Evolutionary conservation across 2,888 invertebrate species (phyloP).

Genomic region (Mesoligia furuncula): DNA sequence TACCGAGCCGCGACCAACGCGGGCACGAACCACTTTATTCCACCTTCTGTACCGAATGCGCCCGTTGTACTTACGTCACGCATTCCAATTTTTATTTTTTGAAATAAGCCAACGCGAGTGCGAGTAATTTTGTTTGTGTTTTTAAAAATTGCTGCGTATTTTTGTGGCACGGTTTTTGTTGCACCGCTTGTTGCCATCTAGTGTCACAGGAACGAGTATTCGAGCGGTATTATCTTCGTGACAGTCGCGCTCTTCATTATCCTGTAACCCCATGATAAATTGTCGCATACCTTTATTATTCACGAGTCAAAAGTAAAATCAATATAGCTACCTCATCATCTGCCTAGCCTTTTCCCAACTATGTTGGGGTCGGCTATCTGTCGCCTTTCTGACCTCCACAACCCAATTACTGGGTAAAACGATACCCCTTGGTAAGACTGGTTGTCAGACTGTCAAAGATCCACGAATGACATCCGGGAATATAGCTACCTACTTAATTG

Average conservation of each 20-base stretch:
- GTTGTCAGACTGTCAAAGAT: no score
- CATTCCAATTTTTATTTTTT: constrained; percentile 68
- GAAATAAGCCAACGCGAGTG: constrained; percentile 64
- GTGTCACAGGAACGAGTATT: constrained; percentile 51
- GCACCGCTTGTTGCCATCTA: constrained; percentile 60
- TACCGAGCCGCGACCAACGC: constrained; percentile 79
- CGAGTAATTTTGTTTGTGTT: constrained; percentile 68
- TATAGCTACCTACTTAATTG: constrained; percentile 25
- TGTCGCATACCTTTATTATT: constrained; percentile 36
- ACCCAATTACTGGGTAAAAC: no score
- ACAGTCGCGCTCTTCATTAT: constrained; percentile 53
- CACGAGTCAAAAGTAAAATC: constrained; percentile 42
- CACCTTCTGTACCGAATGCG: constrained; percentile 68
- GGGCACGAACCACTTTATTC: constrained; percentile 78
- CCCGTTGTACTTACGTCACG: constrained; percentile 69
- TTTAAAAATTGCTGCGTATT: constrained; percentile 62
- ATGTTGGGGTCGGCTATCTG: no score
- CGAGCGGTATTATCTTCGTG: constrained; percentile 55
- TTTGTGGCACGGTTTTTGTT: constrained; percentile 56
- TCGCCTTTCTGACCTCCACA: no score
- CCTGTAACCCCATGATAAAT: constrained; percentile 42
- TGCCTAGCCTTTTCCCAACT: no score
- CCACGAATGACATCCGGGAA: no score
- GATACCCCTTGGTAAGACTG: no score
- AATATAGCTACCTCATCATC: constrained; percentile 19